phyloP scores from a whole-genome alignment of 1,140 invertebrate genomes.

The Teleogryllus occipitalis region DNA sequence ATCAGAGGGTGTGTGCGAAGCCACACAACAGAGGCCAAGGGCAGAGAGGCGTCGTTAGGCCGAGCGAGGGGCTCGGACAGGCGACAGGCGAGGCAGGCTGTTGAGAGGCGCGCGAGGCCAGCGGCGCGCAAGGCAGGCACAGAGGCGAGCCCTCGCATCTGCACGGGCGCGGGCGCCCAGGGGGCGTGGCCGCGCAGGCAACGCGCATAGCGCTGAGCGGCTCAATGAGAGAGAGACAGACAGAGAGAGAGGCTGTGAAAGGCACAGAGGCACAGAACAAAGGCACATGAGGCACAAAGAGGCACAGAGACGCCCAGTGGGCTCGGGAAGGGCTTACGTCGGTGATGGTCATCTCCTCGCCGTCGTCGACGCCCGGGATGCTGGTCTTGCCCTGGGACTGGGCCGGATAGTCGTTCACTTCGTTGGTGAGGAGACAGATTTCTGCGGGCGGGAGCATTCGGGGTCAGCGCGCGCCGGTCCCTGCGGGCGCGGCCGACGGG shows the following conservation, averaged over 20 bases:
- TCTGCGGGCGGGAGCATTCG: conserved; percentile 21
- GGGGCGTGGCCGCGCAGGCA: too few species aligned
- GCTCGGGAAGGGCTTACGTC: conserved; percentile 41
- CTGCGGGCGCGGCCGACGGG: not conserved
- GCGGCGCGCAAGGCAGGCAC: too few species aligned
- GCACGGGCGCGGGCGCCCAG: too few species aligned
- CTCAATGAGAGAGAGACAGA: not conserved
- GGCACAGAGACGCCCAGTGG: not conserved
- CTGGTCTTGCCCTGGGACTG: conserved; percentile 46
- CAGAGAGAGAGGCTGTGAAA: too few species aligned
- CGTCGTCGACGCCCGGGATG: conserved; percentile 54
- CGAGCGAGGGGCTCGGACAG: too few species aligned
- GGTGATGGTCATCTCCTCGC: conserved; percentile 52
- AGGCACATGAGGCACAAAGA: not conserved
- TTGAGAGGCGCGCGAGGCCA: too few species aligned
- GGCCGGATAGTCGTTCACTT: conserved; percentile 39
- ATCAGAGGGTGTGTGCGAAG: too few species aligned
- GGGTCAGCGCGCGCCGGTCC: not conserved
- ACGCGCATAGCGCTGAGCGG: too few species aligned
- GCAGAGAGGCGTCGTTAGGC: too few species aligned
- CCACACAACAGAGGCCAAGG: too few species aligned
- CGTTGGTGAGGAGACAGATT: conserved; percentile 33
- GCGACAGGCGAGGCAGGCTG: too few species aligned
- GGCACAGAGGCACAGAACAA: conserved; percentile 9
- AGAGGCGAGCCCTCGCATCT: too few species aligned